Conservation (phyloP, 1,140 invertebrate species). For the Probaryconus sp. region DNA sequence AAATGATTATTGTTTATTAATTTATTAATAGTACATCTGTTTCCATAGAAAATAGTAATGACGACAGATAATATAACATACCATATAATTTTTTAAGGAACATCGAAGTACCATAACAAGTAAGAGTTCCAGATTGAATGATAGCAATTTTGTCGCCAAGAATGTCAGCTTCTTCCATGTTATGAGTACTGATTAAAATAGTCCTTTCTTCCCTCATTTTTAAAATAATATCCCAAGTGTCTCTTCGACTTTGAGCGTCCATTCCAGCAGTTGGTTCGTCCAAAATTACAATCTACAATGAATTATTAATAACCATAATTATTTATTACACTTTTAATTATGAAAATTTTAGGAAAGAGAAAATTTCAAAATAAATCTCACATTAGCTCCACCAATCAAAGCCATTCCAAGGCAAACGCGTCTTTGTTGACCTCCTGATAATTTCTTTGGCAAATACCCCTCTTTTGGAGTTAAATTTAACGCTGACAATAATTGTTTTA, state of each 20-base stretch:
- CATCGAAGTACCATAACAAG: slow-evolving; percentile 90
- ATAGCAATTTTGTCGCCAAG: slow-evolving; percentile 95
- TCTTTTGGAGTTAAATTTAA: slow-evolving; percentile 81
- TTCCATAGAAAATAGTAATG: too few species aligned
- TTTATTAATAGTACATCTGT: too few species aligned
- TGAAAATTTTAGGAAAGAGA: too few species aligned
- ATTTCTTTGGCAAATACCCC: slow-evolving; percentile 76
- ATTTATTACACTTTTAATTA: too few species aligned
- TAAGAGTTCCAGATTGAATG: slow-evolving; percentile 88
- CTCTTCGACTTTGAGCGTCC: slow-evolving; percentile 93
- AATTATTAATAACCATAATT: too few species aligned
- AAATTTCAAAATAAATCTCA: too few species aligned
- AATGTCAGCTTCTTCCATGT: slow-evolving; percentile 98
- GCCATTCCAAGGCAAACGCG: slow-evolving; percentile 84
- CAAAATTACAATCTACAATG: slow-evolving; percentile 81
- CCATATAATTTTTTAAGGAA: slow-evolving; percentile 93
- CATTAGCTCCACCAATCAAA: slow-evolving; percentile 78
- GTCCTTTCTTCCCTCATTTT: slow-evolving; percentile 82
- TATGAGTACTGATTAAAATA: slow-evolving; percentile 96
- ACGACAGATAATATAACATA: too few species aligned
- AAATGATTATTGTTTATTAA: too few species aligned
- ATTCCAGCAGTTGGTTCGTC: slow-evolving; percentile 97
- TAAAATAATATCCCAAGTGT: slow-evolving; percentile 91
- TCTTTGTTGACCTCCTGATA: slow-evolving; percentile 86
- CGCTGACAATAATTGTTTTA: slow-evolving; percentile 75